Percentiles rank a stretch among this genome's conserved stretches.
Conservation (phyloP, 2,113 vertebrate genomes). For the Thermophis baileyi region DNA sequence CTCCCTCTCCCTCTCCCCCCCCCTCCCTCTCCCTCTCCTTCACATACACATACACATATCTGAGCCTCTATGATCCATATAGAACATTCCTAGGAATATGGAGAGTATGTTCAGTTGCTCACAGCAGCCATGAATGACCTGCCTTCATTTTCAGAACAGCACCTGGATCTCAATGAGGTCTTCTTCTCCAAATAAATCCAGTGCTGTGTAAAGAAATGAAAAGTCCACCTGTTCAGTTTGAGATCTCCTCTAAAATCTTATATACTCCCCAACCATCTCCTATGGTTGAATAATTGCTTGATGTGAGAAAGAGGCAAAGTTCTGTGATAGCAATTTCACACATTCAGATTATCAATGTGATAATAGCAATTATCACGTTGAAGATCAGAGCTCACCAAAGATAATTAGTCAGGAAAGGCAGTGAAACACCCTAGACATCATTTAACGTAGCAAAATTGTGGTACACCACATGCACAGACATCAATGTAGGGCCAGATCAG, state of each 20-base stretch:
- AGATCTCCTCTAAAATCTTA: background rate
- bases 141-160: background rate
- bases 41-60: background rate
- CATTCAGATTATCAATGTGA: background rate
- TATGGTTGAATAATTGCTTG: background rate
- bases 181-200: background rate
- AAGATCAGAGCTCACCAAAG: background rate
- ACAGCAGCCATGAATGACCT: fast-evolving
- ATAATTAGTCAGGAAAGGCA: background rate
- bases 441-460: background rate
- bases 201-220: background rate
- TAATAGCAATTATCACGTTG: background rate
- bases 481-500: background rate
- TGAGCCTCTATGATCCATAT: fast-evolving
- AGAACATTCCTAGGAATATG: background rate
- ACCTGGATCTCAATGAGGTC: background rate
- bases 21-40: background rate
- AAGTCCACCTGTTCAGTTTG: background rate
- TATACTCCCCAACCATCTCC: background rate
- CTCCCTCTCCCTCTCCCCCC: background rate
- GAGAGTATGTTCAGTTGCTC: background rate
- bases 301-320: background rate
- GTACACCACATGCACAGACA: background rate
- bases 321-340: background rate
- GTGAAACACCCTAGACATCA: background rate